A percentile compares a stretch with the other conserved stretches of the same genome.
Evolutionary conservation across 2,888 invertebrate species (phyloP).

Genomic region (Epirrhoe tristata): DNA sequence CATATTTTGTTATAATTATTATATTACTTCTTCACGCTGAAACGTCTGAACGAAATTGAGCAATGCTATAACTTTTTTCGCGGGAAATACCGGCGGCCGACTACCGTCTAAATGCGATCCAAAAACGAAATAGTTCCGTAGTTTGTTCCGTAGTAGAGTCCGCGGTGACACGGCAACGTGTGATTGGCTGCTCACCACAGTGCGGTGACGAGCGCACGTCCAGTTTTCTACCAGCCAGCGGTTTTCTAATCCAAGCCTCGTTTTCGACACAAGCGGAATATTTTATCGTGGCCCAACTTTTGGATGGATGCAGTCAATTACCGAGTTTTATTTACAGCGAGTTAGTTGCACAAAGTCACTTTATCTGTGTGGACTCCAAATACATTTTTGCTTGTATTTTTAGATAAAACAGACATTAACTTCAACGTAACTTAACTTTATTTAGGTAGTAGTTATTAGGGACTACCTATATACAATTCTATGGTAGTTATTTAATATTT

Average conservation of each 20-base stretch:
- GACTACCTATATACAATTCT: too few relatives aligned
- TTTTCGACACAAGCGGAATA: slow-evolving; percentile 54
- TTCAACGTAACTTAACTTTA: too few relatives aligned
- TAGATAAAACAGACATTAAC: too few relatives aligned
- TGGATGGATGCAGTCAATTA: slow-evolving; percentile 35
- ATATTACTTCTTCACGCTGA: too few relatives aligned
- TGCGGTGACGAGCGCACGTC: slow-evolving; percentile 50
- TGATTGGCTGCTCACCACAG: slow-evolving; percentile 56
- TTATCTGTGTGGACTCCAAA: not conserved
- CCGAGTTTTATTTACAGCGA: slow-evolving; percentile 32
- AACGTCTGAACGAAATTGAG: too few relatives aligned
- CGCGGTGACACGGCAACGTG: slow-evolving; percentile 49
- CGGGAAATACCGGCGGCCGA: not conserved
- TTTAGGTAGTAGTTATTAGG: too few relatives aligned
- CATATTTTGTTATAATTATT: too few relatives aligned
- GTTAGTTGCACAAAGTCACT: not conserved
- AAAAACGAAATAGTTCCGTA: slow-evolving; percentile 11
- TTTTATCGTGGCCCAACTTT: slow-evolving; percentile 43
- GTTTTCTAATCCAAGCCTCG: slow-evolving; percentile 72
- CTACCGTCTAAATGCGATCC: slow-evolving; percentile 10
- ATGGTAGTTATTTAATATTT: too few relatives aligned
- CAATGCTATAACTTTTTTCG: too few relatives aligned
- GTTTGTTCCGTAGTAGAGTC: slow-evolving; percentile 29
- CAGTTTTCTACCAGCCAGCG: slow-evolving; percentile 67
- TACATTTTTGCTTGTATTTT: not conserved